phyloP scores from a whole-genome alignment of 2,113 vertebrate genomes.

The Lasiurus cinereus region DNA sequence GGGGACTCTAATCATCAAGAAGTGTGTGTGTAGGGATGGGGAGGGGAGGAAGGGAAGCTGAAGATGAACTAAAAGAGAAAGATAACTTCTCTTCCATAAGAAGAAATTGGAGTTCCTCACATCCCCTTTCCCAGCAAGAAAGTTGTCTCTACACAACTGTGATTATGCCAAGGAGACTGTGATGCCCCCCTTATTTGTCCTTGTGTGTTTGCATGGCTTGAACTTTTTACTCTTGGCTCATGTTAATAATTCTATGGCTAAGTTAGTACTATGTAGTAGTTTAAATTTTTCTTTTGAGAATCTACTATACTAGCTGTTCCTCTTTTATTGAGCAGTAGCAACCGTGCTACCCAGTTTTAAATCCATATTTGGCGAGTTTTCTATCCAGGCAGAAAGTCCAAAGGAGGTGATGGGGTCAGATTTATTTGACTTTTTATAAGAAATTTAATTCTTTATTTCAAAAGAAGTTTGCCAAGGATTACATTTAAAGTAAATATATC shows the following conservation, averaged over 20 bases:
- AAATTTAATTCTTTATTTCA: slow-evolving; percentile 69
- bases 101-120: background rate
- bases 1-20: background rate
- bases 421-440: slow-evolving; percentile 63
- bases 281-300: slow-evolving; percentile 69
- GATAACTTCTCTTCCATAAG: background rate
- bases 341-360: slow-evolving; percentile 69
- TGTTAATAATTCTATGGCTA: slow-evolving; percentile 65
- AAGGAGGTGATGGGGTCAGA: slow-evolving; percentile 63
- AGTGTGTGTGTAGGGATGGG: background rate
- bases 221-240: slow-evolving; percentile 67
- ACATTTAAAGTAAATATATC: slow-evolving; percentile 68
- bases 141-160: background rate
- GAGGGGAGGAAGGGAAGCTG: too few species aligned
- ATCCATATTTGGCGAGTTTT: slow-evolving; percentile 72
- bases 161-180: background rate
- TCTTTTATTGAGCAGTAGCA: slow-evolving; percentile 72
- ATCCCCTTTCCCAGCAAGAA: background rate
- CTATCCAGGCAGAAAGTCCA: slow-evolving; percentile 20
- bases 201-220: slow-evolving; percentile 57
- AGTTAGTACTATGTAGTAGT: slow-evolving; percentile 69
- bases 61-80: slow-evolving; percentile 70
- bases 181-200: slow-evolving; percentile 43
- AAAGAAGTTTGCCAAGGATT: slow-evolving; percentile 70
- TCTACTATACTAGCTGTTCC: slow-evolving; percentile 42